Base-by-base conservation (phyloP, 2,888 invertebrate genomes). In the Thumatha senex region DNA sequence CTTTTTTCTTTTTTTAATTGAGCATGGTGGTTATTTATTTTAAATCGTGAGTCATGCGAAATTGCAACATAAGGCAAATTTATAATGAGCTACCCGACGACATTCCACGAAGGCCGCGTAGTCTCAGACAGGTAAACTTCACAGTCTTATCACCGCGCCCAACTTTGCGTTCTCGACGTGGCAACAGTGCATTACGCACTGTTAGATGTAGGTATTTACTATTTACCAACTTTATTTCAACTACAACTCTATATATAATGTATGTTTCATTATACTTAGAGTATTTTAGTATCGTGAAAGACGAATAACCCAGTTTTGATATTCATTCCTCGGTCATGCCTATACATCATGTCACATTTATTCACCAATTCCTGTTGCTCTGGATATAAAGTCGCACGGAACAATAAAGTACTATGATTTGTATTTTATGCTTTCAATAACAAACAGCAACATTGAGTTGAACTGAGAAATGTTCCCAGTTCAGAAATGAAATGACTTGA, bases 1-100 rank as follows among this genome's bases (percentile, higher is more conserved):
- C 46, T 51, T 58, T 62, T 53, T 50, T 40, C 54, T 62, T 61
- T 34, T 63, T 63, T 67, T 62, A 67, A 62, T 70, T 68, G 67
- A 70, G 71, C 51, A 62, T 34, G 47, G 48, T 53, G 58, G 52
- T 61, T 61, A 57, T 67, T 77, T 74, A 69, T 75, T 74, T 66
- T 63, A 67, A 72, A 65, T 71, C 70, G 74, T 84, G 82, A 87
- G 68, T 85, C 86, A 86, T 78, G 67, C 67, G 67, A 76, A 82
- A 82, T 84, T 79, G 83, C 82, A 80, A 81, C 74, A 74, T 80
- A 69, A 79, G 68, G 80, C 77, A 80, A 83, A 87, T 83, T 84
- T 81, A 86, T 81, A 87, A 84, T 83, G 81, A 75, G 82, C 76
- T 68, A 78, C 76, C 76, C 77, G 74, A 76, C 85, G 76, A 81